These are phyloP conservation scores for Paradoxurus hermaphroditus DNA, from an alignment of 2,113 vertebrate species.

Conservation along the genomic window DNA sequence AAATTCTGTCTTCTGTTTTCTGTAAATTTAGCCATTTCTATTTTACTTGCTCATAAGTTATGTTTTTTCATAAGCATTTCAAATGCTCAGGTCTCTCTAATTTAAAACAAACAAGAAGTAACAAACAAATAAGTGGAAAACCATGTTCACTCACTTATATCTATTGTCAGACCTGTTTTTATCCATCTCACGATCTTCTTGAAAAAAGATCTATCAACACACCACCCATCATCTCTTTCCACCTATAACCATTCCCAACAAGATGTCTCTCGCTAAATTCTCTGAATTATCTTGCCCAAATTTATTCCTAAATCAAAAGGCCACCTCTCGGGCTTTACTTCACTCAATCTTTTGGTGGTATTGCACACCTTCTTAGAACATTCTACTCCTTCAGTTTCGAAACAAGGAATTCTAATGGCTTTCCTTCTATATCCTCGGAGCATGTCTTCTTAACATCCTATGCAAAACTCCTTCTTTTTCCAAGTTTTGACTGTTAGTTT, in stretches of 20 bases:
- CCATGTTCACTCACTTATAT: background rate
- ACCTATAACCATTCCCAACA: background rate
- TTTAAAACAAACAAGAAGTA: background rate
- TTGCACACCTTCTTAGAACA: background rate
- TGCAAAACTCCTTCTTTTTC: background rate
- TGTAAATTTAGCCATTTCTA: background rate
- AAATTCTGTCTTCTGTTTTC: background rate
- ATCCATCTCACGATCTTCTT: background rate
- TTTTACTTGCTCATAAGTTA: background rate
- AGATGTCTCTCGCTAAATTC: background rate
- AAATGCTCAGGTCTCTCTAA: background rate
- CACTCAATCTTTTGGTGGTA: background rate
- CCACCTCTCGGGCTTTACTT: background rate
- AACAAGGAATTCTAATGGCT: background rate
- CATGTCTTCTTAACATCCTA: background rate
- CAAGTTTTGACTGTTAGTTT: background rate
- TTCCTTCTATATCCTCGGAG: background rate
- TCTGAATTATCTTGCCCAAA: background rate
- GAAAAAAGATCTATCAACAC: background rate
- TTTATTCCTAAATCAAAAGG: background rate
- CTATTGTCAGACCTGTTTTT: background rate
- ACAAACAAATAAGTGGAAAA: background rate
- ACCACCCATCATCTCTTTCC: background rate
- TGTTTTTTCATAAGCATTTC: background rate
- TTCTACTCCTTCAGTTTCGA: background rate